Evolutionary conservation across 2,797 vertebrate genomes (phyloP).

Genomic region (Crocidura indochinensis): DNA sequence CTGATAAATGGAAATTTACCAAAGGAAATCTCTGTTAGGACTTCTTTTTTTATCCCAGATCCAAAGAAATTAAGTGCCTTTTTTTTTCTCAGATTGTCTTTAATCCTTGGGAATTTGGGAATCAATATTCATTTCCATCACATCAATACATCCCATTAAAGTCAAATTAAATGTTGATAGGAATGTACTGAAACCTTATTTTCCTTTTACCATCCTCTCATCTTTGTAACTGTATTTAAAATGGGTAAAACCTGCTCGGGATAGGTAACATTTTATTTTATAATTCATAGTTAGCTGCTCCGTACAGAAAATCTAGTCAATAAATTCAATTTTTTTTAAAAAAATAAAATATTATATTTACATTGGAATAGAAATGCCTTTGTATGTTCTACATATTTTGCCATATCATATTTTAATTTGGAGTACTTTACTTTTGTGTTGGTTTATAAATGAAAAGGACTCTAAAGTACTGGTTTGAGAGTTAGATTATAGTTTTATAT

Average conservation of each 20-base stretch:
- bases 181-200: slow-evolving; percentile 4
- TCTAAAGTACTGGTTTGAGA: slow-evolving; percentile 1
- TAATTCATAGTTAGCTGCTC: not conserved
- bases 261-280: not conserved
- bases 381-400: not conserved
- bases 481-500: not conserved
- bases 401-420: not conserved
- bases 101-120: slow-evolving; percentile 68
- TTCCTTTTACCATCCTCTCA: slow-evolving; percentile 36
- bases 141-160: slow-evolving; percentile 71
- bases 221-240: slow-evolving; percentile 44
- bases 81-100: slow-evolving; percentile 58
- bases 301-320: slow-evolving; percentile 11
- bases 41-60: slow-evolving; percentile 12
- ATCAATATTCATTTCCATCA: slow-evolving; percentile 76
- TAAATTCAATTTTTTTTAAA: slow-evolving; percentile 44
- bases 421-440: not conserved
- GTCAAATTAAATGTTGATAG: slow-evolving; percentile 69
- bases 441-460: slow-evolving; percentile 12
- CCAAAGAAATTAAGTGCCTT: slow-evolving; percentile 32
- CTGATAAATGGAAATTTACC: slow-evolving; percentile 15
- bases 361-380: not conserved
- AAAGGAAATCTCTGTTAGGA: not conserved
- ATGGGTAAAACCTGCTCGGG: not conserved
- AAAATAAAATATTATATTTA: not conserved